Evolutionary conservation across 37 sponge, comb jelly and placozoan species (phyloP).

Genomic region (Eunapius fragilis): DNA sequence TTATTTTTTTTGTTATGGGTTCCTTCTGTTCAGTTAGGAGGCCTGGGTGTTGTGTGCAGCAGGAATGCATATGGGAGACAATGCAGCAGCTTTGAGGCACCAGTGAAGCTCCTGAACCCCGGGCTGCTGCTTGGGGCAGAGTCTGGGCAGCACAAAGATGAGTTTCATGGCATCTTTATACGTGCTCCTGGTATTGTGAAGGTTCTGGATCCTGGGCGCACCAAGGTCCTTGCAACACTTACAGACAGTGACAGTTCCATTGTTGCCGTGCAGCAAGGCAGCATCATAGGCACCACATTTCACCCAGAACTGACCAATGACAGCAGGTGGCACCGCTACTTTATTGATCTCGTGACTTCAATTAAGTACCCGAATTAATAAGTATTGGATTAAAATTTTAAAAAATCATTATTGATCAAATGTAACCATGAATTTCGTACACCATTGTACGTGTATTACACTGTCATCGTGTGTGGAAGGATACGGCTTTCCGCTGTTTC

Average conservation of each 20-base stretch:
- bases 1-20: too few species aligned
- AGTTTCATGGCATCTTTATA: conserved; percentile 72
- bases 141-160: neutral
- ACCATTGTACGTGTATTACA: neutral
- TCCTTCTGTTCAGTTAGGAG: conserved; percentile 56
- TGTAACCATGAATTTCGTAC: too few species aligned
- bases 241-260: conserved; percentile 14
- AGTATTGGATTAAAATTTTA: too few species aligned
- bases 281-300: conserved; percentile 70
- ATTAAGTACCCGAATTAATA: neutral
- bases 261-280: conserved; percentile 74
- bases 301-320: conserved; percentile 81
- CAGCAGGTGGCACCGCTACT: conserved; percentile 66
- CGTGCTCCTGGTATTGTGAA: conserved; percentile 68
- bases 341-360: conserved; percentile 1
- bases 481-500: neutral
- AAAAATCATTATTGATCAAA: too few species aligned
- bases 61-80: conserved; percentile 75
- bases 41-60: conserved; percentile 42
- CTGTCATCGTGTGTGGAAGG: neutral
- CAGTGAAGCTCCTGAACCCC: conserved; percentile 45
- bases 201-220: conserved; percentile 21
- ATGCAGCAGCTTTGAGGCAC: conserved; percentile 67
- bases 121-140: neutral
- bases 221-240: conserved; percentile 47